These are phyloP conservation scores for Slavum lentiscoides DNA, from an alignment of 2,888 invertebrate genomes.

Conservation along the genomic window DNA sequence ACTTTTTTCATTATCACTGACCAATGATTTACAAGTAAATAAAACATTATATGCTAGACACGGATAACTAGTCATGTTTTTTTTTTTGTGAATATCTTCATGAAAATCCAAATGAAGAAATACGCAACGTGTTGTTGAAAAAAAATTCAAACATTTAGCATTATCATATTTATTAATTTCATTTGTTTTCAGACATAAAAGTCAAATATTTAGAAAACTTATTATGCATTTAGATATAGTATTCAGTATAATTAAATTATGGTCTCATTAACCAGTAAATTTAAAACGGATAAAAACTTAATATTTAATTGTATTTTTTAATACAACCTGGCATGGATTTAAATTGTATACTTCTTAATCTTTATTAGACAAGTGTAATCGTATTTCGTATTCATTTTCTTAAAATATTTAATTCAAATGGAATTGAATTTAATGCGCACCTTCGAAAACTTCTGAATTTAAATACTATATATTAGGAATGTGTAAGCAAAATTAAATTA, in stretches of 20 bases:
- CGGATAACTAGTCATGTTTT: not conserved
- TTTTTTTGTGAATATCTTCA: not conserved
- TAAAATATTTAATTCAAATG: not conserved
- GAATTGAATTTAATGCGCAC: no score
- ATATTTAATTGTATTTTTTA: not conserved
- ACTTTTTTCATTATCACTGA: not conserved
- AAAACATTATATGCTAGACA: not conserved
- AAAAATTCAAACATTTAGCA: no score
- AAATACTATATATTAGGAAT: no score
- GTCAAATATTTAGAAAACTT: no score
- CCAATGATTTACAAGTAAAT: not conserved
- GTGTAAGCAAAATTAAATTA: no score
- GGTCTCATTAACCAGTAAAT: not conserved
- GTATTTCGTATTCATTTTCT: not conserved
- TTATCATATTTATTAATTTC: no score
- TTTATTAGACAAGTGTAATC: not conserved
- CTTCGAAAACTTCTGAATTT: no score
- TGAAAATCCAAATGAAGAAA: not conserved
- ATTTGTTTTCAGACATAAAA: no score
- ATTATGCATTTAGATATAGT: no score
- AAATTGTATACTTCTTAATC: not conserved
- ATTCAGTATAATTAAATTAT: no score
- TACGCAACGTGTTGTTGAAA: no score
- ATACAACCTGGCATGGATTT: not conserved
- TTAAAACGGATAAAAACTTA: not conserved